Base-by-base conservation (phyloP, 2,888 invertebrate species). In the Netelia melanura region DNA sequence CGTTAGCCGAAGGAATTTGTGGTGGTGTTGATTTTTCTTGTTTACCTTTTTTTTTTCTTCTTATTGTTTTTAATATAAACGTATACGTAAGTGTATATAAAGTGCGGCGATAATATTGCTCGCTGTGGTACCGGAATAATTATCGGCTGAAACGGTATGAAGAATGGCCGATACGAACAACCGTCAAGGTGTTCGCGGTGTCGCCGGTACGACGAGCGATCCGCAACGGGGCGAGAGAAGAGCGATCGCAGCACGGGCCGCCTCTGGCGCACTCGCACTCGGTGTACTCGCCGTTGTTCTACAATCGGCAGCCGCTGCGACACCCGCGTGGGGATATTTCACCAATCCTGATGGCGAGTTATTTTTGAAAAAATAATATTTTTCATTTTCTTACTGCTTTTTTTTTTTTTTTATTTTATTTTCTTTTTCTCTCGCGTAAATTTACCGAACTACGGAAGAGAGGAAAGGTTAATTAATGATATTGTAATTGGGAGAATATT, bases 321-420 rank as follows among this genome's bases (percentile, higher is more conserved):
- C 97, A 91, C 98, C 98, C 68, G 96, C 97, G 91, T 98, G 98
- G 98, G 98, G 98, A 86, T 96, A 97, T 94, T 98, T 97, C 94
- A 96, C 96, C 92, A 96, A 96, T 93, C 96, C 96, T 94, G 94
- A 96, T 91, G 95, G 96, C 96, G 93, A 94, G 95, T 94, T 84
- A 81, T 74, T 70, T 74, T 58, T 43, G 25, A 71, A 68, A 54
- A 3, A 8, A 38, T 6, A 43, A 43, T 17, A 56, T 76, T 17
- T 23, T 48, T 48, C 21, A 48, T 43, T 48, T 2, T 14, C 1
- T 48, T 48, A 11, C 14, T 2, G 2, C 5, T 56, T 56, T 56
- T 56, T 21, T 56, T 17, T 56, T 56, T 56, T 56, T 21, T 56
- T 30, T 5, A 0, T 30, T 5, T 30, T 5, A 17, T 30, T 30